Evolutionary conservation across 1,140 invertebrate species (phyloP).

Genomic region (Neocloeon triangulifer): DNA sequence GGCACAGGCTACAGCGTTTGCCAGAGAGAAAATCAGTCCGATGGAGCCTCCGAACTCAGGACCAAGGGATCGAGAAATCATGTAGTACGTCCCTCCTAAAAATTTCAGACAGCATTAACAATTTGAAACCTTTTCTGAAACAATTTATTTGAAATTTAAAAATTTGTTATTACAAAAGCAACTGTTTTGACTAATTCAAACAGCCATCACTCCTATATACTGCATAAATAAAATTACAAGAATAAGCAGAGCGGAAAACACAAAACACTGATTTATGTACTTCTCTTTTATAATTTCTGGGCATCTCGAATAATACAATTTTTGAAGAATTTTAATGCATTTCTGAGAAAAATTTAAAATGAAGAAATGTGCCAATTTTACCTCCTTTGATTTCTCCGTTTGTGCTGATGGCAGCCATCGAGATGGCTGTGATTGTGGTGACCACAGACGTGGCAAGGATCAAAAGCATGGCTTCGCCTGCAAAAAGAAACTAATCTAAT

Average conservation of each 20-base stretch:
- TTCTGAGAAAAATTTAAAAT: too few relatives aligned
- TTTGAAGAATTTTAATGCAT: too few relatives aligned
- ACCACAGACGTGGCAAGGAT: conserved; percentile 75
- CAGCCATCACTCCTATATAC: background rate
- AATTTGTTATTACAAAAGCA: too few relatives aligned
- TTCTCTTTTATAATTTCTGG: too few relatives aligned
- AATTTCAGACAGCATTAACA: conserved; percentile 5
- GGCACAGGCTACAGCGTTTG: conserved; percentile 89
- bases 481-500: conserved; percentile 11
- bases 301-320: too few relatives aligned
- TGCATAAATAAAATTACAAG: background rate
- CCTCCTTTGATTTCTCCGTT: conserved; percentile 80
- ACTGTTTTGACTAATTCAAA: background rate
- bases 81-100: conserved; percentile 86
- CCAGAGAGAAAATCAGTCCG: conserved; percentile 68
- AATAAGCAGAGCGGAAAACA: too few relatives aligned
- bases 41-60: conserved; percentile 90
- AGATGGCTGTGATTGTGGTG: conserved; percentile 78
- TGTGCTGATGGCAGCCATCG: conserved; percentile 94
- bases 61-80: conserved; percentile 87
- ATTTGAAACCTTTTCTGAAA: background rate
- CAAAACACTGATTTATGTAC: too few relatives aligned
- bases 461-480: conserved; percentile 49
- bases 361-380: too few relatives aligned
- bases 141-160: background rate